Conservation (phyloP, 1,140 invertebrate genomes). For the Bombus vancouverensis region DNA sequence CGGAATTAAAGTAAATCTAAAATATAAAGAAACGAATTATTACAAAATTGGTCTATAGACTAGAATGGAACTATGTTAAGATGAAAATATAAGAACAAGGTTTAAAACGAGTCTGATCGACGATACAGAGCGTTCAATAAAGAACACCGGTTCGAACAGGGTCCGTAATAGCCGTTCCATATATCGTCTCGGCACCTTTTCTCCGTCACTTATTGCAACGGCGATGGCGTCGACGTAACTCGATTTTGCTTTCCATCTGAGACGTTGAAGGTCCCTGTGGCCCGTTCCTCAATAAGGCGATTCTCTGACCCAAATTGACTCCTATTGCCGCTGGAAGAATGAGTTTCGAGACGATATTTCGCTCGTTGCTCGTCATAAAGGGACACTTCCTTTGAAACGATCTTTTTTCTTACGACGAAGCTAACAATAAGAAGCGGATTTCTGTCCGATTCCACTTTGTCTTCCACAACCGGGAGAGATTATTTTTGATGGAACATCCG, state of each 20-base stretch:
- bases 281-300: constrained; percentile 81
- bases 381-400: background rate
- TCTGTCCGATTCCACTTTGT: constrained; percentile 9
- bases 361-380: constrained; percentile 63
- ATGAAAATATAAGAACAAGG: background rate
- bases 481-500: constrained; percentile 47
- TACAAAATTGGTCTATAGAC: background rate
- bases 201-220: constrained; percentile 69
- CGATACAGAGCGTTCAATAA: background rate
- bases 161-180: constrained; percentile 52
- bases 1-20: background rate
- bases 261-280: constrained; percentile 74
- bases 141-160: background rate
- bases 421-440: background rate
- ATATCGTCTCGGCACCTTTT: constrained; percentile 56
- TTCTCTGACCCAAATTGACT: constrained; percentile 80
- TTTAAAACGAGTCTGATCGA: background rate
- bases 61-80: background rate
- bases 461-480: constrained; percentile 5
- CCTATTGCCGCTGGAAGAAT: constrained; percentile 75
- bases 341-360: constrained; percentile 71
- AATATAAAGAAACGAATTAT: too few species aligned
- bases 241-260: constrained; percentile 81
- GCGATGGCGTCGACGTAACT: constrained; percentile 73
- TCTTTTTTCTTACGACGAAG: background rate